Evolutionary conservation across 2,113 vertebrate species (phyloP).

Genomic region (Fregetta grallaria): DNA sequence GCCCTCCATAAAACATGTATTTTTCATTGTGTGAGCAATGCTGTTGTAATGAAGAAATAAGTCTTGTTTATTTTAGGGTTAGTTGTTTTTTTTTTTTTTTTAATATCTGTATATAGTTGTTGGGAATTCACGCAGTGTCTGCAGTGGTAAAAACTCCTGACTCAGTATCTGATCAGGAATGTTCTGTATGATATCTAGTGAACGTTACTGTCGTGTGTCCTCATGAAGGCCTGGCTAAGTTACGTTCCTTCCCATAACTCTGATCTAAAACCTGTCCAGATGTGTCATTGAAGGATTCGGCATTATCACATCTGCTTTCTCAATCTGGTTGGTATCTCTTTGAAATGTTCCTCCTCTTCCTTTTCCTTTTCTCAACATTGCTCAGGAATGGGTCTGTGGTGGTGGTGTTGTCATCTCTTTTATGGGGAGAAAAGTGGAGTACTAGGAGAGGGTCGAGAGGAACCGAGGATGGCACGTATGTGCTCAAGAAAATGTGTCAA

Average conservation of each 20-base stretch:
- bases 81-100: neutral
- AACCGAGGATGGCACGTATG: rapidly evolving
- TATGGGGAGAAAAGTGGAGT: neutral
- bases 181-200: neutral
- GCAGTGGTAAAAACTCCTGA: neutral
- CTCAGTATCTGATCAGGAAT: neutral
- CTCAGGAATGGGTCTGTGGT: neutral
- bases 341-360: neutral
- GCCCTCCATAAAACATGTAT: neutral
- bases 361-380: neutral
- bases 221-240: neutral
- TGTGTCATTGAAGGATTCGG: neutral
- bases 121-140: neutral
- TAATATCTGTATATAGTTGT: neutral
- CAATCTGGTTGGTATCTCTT: neutral
- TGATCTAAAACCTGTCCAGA: neutral
- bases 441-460: neutral
- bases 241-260: neutral
- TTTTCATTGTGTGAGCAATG: neutral
- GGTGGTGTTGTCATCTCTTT: neutral
- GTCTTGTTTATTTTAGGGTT: neutral
- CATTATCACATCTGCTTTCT: neutral
- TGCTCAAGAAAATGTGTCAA: neutral
- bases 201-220: rapidly evolving
- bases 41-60: neutral